phyloP scores from a whole-genome alignment of 2,113 vertebrate species.

The Periophthalmodon schlosseri region DNA sequence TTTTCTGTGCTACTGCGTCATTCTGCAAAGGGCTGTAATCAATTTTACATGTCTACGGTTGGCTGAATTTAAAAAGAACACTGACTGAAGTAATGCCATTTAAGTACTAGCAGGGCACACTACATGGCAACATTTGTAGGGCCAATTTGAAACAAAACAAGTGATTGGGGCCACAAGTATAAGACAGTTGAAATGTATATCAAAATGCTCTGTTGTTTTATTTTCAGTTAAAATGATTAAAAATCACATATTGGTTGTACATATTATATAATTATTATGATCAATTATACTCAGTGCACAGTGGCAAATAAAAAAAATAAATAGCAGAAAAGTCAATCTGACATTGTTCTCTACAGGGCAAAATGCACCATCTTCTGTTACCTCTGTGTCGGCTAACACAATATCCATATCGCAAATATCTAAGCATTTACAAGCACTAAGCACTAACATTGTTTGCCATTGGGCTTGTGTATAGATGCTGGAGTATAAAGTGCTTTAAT shows the following conservation, averaged over 20 bases:
- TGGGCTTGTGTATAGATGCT: slow-evolving; percentile 6
- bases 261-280: too few species aligned
- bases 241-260: too few species aligned
- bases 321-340: too few species aligned
- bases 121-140: neutral
- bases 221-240: too few species aligned
- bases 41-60: neutral
- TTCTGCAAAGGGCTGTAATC: neutral
- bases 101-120: neutral
- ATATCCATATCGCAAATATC: neutral
- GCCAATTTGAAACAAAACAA: neutral
- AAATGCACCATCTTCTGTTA: neutral
- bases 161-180: neutral
- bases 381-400: neutral
- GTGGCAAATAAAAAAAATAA: too few species aligned
- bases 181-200: too few species aligned
- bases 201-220: too few species aligned
- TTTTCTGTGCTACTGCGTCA: neutral
- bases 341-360: too few species aligned
- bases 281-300: too few species aligned
- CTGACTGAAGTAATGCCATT: neutral
- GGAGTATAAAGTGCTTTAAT: slow-evolving; percentile 44
- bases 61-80: neutral
- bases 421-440: neutral
- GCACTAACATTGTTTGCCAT: neutral